Base-by-base conservation (phyloP, 2,888 invertebrate species). In the Aporophyla nigra region DNA sequence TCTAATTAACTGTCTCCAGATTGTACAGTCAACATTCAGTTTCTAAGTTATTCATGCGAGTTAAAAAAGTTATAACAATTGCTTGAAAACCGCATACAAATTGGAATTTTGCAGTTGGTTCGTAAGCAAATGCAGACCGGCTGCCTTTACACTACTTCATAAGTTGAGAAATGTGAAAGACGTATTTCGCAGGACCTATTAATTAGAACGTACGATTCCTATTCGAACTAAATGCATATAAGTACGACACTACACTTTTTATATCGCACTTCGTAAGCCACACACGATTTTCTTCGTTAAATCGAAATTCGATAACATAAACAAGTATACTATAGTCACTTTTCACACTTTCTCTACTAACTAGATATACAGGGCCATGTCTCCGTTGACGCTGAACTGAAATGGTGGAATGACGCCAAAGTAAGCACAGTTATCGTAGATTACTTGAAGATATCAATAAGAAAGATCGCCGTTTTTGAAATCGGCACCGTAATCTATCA, bases 281-380 rank as follows among this genome's bases (percentile, higher is more conserved):
- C 70, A 56, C 46, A 24, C 40, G 14, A 5, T 54, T 54, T 54
- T 21, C 6, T 43, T 16, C 7, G 46, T 2, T 43, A 51, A 16
- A 21, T 33, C 51, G 59, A 71, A 43, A 68, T 14, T 21, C 56
- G 14, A 43, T 51, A 51, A 19, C 27, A 49, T 59, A 49, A 54
- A 43, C 27, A 16, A 43, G 33, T 53, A 68, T 10, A 63, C 67
- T 59, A n/a, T 54, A 33, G 27, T 58, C 53, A 79, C 69, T 33
- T 33, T 1, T 33, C 33, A 33, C 33, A 33, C 33, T 83, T 69
- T 71, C 27, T 65, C 65, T 68, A 80, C 79, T 83, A 83, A 83
- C 80, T 84, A 80, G 5, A 80, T 84, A 71, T 80, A 80, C 33
- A 84, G 71, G 24, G 80, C 84, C 81, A 80, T 80, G 65, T 66